Evolutionary conservation across 2,888 invertebrate genomes (phyloP).

Genomic region (Syritta pipiens): DNA sequence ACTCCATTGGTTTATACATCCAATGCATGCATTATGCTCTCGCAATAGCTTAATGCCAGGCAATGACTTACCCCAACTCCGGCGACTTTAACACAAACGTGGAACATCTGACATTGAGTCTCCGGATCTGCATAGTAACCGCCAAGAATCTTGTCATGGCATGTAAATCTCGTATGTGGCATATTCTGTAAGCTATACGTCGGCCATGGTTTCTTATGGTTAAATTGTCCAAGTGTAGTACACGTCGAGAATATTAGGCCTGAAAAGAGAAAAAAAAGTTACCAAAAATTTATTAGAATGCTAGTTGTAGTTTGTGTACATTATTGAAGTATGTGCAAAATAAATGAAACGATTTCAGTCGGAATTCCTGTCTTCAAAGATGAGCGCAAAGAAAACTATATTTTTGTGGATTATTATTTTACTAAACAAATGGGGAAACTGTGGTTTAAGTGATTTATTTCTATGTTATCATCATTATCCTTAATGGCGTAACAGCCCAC

Average conservation of each 20-base stretch:
- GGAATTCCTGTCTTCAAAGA: too few relatives aligned
- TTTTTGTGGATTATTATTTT: too few relatives aligned
- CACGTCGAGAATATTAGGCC: slow-evolving; percentile 71
- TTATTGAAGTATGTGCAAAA: neutral
- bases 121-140: slow-evolving; percentile 94
- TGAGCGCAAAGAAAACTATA: too few relatives aligned
- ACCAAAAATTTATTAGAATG: neutral
- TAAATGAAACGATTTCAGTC: too few relatives aligned
- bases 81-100: slow-evolving; percentile 91
- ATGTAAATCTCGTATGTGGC: slow-evolving; percentile 85
- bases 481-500: too few relatives aligned
- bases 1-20: slow-evolving; percentile 11
- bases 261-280: slow-evolving; percentile 65
- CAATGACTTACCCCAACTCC: slow-evolving; percentile 84
- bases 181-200: slow-evolving; percentile 82
- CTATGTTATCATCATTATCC: too few relatives aligned
- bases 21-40: slow-evolving; percentile 6
- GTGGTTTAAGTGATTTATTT: too few relatives aligned
- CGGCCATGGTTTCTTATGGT: slow-evolving; percentile 78
- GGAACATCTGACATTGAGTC: slow-evolving; percentile 93
- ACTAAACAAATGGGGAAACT: too few relatives aligned
- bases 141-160: slow-evolving; percentile 91
- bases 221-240: slow-evolving; percentile 72
- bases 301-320: neutral
- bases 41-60: slow-evolving; percentile 3